Base-by-base conservation (phyloP, 2,113 vertebrate genomes). In the Myotis lucifugus region DNA sequence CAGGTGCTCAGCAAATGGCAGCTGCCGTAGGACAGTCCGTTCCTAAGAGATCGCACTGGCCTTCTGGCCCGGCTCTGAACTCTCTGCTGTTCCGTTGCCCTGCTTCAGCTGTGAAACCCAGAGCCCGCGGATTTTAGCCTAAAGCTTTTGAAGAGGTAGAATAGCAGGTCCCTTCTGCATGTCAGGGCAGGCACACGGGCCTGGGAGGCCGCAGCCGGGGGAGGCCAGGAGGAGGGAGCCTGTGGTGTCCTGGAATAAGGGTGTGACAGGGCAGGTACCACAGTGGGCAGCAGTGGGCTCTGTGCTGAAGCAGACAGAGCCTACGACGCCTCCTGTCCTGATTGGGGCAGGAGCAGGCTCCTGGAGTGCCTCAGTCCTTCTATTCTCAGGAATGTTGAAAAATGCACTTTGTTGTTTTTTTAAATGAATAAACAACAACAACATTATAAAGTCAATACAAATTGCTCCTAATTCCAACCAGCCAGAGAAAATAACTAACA, bases 1-100 rank as follows among this genome's bases (percentile, higher is more conserved):
- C 17, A 3, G 10, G 32, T 11, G 46, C 23, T 64, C 46, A 8
- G 3, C 7, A 3, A 54, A 8, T 5, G 48, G 37, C 13, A 69
- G 78, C 1, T 5, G 42, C 79, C 34, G 0, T 1, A 32, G 6
- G 56, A 29, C 8, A 2, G 14, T 23, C 48, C 40, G 11, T 64
- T 34, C 4, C 13, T 3, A 0, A 6, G 0, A 0, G 0, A 1
- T 2, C 0, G 0, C 54, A 3, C 15, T 5, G 48, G 48, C 74
- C 70, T 64, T 9, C 10, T 18, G 50, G 29, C 15, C 10, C n/a
- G 10, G 23, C 67, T n/a, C 10, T 52, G 32, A 14, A 3, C 54
- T 27, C 25, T 37, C 1, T 14, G 3, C 13, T 0, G 54, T 64
- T 19, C 4, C 3, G 0, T 2, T 2, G 2, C 9, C 18, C 3